Evolutionary conservation across 2,113 vertebrate genomes (phyloP), one percentile per base, ranked within the genome.

Genomic region (Macroglossus sobrinus): DNA sequence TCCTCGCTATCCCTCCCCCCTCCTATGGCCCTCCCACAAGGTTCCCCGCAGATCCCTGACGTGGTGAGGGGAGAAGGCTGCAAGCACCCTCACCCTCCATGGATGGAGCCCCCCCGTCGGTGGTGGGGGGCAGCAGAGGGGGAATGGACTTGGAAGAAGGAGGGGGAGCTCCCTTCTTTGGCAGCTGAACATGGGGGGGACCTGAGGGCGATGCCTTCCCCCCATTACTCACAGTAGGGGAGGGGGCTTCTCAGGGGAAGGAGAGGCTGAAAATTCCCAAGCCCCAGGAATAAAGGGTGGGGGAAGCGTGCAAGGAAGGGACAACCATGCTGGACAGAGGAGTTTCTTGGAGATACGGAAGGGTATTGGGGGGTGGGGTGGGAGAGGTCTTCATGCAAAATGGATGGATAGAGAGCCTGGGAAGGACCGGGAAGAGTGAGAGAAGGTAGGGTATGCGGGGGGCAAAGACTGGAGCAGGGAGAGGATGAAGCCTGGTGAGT

Each of bases 301-400:
- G 98, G 98, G 98, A 98, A 98, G 98, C 99, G 98, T 98, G 97
- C 98, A 81, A 81, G 93, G 97, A 69, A 63, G 71, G 80, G 74
- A 87, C 64, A 97, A 97, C 97, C 97, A 96, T 97, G 97, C 97
- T 61, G 80, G 93, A 92, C 76, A 57, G 71, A 57, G 45, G 85
- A 15, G 35, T 35, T 53, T 45, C 38, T 53, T 18, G 78, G 35
- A 89, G 61, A 91, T 75, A 72, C 18, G 15, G 64, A n/a, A 45
- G 57, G 55, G 26, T 47, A 2, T 47, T 14, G 14, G 47, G 38
- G 35, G 59, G 43, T 4, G 4, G 40, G 38, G 55, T 35, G 11
- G 13, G 69, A 26, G 55, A 45, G 8, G 16, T 72, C n/a, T 63
- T 91, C 93, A 33, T 91, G 96, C 96, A 95, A 76, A 94, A 75